Percentiles rank a stretch among this genome's conserved stretches.
Conservation (phyloP, 1,140 invertebrate genomes). For the Aethina tumida region DNA sequence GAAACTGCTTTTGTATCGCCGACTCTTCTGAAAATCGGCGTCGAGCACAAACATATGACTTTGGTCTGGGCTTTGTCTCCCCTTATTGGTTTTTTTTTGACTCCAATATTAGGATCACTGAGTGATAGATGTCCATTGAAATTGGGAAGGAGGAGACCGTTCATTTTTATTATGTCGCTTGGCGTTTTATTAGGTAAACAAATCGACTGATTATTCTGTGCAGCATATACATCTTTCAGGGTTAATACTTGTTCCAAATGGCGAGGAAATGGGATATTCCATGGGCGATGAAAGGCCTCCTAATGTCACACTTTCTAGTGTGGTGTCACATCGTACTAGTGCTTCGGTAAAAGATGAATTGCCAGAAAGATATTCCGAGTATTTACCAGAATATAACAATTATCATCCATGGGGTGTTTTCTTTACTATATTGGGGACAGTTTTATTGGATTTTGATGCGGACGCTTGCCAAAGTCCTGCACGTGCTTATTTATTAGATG, state of each 20-base stretch:
- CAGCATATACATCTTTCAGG: constrained; percentile 45
- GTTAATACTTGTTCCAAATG: constrained; percentile 82
- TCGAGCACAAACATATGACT: constrained; percentile 85
- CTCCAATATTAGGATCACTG: constrained; percentile 82
- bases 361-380: neutral
- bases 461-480: constrained; percentile 93
- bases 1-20: constrained; percentile 96
- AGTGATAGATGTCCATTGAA: constrained; percentile 77
- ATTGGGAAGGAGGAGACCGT: constrained; percentile 79
- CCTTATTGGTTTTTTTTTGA: constrained; percentile 85
- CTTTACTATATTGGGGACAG: constrained; percentile 88
- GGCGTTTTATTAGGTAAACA: constrained; percentile 76
- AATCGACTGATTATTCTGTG: constrained; percentile 3
- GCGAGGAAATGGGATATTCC: constrained; percentile 68
- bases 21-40: constrained; percentile 84
- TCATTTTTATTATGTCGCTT: constrained; percentile 79
- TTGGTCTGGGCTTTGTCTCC: constrained; percentile 91
- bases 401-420: constrained; percentile 79
- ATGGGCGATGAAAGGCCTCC: constrained; percentile 57
- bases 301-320: constrained; percentile 34
- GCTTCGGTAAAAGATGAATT: neutral
- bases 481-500: constrained; percentile 84
- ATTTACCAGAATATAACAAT: constrained; percentile 22
- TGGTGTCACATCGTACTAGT: constrained; percentile 27
- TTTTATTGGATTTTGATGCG: constrained; percentile 89